These are phyloP conservation scores for Orthosia cruda DNA, from an alignment of 2,888 invertebrate genomes.

Conservation along the genomic window DNA sequence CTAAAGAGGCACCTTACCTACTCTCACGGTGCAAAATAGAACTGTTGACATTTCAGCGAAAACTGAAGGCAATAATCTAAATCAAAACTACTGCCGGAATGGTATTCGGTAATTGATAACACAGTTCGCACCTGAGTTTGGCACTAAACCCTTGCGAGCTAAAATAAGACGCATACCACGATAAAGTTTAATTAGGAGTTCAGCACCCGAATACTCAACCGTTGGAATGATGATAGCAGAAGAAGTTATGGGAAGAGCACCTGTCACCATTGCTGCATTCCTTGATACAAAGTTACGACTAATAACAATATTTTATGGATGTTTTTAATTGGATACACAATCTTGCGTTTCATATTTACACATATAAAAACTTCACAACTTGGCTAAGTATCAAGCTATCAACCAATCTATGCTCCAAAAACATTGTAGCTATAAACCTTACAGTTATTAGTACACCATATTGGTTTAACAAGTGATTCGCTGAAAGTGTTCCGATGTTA, in stretches of 20 bases:
- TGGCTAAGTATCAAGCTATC: conserved; percentile 8
- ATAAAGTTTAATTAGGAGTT: conserved; percentile 56
- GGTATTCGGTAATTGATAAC: conserved; percentile 79
- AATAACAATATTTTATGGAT: conserved; percentile 36
- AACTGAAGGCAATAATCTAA: conserved; percentile 66
- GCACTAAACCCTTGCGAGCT: conserved; percentile 75
- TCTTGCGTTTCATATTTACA: conserved; percentile 32
- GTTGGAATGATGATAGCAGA: conserved; percentile 14
- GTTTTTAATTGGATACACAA: conserved; percentile 17
- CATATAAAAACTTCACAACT: conserved; percentile 20
- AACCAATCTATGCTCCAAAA: conserved; percentile 6
- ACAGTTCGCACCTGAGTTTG: conserved; percentile 85
- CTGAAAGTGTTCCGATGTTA: conserved; percentile 67
- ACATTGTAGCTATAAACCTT: conserved; percentile 13
- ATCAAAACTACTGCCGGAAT: conserved; percentile 77
- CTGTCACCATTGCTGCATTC: conserved; percentile 29
- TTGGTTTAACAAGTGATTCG: conserved; percentile 52
- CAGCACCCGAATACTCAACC: conserved; percentile 42
- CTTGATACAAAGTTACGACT: conserved; percentile 15
- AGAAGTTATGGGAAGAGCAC: conserved; percentile 28
- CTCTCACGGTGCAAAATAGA: conserved; percentile 41
- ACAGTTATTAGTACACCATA: conserved; percentile 11
- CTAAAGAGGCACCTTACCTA: conserved; percentile 14
- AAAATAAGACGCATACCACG: conserved; percentile 73
- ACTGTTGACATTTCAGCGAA: conserved; percentile 70